A percentile compares a stretch with the other conserved stretches of the same genome.
Evolutionary conservation across 2,113 vertebrate genomes (phyloP).

Genomic region (Neopipo cinnamomea): DNA sequence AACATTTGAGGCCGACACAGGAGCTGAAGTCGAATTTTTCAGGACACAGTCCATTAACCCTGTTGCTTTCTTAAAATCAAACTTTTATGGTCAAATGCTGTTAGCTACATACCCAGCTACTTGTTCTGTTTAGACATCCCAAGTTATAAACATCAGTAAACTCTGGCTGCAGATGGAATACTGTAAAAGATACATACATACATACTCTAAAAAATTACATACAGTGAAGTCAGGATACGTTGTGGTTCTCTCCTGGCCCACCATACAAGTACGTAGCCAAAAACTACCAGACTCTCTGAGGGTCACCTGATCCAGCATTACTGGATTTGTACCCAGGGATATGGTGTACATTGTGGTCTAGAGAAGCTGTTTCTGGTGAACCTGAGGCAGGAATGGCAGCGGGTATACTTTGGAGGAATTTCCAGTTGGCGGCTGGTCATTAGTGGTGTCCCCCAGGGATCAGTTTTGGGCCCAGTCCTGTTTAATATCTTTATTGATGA

Average conservation of each 20-base stretch:
- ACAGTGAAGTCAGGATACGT: not conserved
- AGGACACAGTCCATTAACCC: not conserved
- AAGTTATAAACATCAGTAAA: not conserved
- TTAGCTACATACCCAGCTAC: not conserved
- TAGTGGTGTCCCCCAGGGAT: too few species aligned
- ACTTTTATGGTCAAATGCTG: not conserved
- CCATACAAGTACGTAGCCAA: accelerated
- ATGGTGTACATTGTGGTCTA: accelerated
- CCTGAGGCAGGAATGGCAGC: not conserved
- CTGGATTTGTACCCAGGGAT: not conserved
- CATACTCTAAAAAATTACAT: not conserved
- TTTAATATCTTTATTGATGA: too few species aligned
- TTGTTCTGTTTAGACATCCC: not conserved
- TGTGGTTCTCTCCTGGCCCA: not conserved
- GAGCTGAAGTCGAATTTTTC: not conserved
- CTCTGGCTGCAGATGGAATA: not conserved
- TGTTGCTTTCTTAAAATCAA: not conserved
- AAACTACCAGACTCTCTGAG: not conserved
- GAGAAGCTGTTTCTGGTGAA: not conserved
- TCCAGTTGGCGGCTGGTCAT: too few species aligned
- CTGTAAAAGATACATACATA: not conserved
- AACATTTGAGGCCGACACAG: not conserved
- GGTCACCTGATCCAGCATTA: not conserved
- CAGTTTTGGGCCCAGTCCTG: too few species aligned
- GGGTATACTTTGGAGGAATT: not conserved